Base-by-base conservation (phyloP, 35 echinoderm and acorn worm genomes). In the Ophiothrix spiculata region DNA sequence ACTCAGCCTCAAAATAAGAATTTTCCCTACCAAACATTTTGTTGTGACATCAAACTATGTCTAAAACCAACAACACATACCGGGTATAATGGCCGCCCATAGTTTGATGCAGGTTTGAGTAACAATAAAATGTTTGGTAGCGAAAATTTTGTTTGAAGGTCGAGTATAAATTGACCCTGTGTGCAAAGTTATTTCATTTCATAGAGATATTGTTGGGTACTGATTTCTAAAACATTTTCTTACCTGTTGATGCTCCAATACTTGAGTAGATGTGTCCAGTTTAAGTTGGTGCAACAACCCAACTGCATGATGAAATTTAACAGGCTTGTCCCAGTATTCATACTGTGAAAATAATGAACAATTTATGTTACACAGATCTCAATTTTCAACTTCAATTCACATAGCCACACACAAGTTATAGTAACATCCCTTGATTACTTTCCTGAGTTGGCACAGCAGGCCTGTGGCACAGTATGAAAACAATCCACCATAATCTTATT, bases 171-270 rank as follows among this genome's bases (percentile, higher is more conserved):
- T n/a, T n/a, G n/a, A n/a, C n/a, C n/a, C n/a, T n/a, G n/a, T 1
- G 35, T 1, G n/a, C 4, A 2, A 75, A 75, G 35, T 75, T 2
- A 1, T 33, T 2, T 4, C 35, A 4, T 2, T 33, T 1, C 29
- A 33, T 75, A 75, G 73, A 75, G 35, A 75, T 15, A 14, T 28
- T 28, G 14, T 63, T 14, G 14, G 14, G 14, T 14, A 63, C 28
- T 63, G n/a, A 15, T 15, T 15, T 35, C 78, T 29, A 15, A 15
- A 21, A 36, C 3, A 38, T 23, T 31, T 32, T 38, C 69, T 14
- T 86, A 86, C 84, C 63, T 86, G 84, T 40, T 86, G 56, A 77
- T 86, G 74, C 12, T 86, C 38, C 16, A 74, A 56, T 41, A 74
- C 39, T 75, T 75, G 64, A 33, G 31, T 86, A 37, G 63, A 25